A percentile compares a stretch with the other conserved stretches of the same genome.
phyloP scores from a whole-genome alignment of 2,797 vertebrate species.

The Sorex maritimensis region DNA sequence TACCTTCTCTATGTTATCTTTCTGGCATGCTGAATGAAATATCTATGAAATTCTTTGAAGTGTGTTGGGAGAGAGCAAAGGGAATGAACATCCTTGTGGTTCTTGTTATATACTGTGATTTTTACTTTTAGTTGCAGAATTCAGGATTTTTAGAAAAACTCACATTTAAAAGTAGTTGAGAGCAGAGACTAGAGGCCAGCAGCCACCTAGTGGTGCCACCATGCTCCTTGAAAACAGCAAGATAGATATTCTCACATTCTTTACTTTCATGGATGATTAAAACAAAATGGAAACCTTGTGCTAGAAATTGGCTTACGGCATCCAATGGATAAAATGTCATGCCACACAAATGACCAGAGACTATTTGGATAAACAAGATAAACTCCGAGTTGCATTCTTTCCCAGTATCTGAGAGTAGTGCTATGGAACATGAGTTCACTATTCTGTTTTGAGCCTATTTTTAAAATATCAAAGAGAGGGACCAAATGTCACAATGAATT shows the following conservation, averaged over 20 bases:
- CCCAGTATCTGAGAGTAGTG: slow-evolving; percentile 64
- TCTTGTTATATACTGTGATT: background rate
- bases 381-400: slow-evolving; percentile 73
- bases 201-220: slow-evolving; percentile 58
- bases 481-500: slow-evolving; percentile 81
- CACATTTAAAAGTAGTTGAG: slow-evolving; percentile 1
- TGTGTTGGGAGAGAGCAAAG: background rate
- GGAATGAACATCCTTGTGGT: slow-evolving; percentile 5
- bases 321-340: slow-evolving; percentile 63
- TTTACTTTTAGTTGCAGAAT: slow-evolving; percentile 64
- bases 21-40: background rate
- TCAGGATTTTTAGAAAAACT: slow-evolving; percentile 51
- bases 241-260: slow-evolving; percentile 48
- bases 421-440: slow-evolving; percentile 71
- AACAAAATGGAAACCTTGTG: slow-evolving; percentile 64
- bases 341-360: slow-evolving; percentile 77
- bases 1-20: too few species aligned
- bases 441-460: slow-evolving; percentile 75
- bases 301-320: slow-evolving; percentile 66
- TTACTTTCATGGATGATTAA: slow-evolving; percentile 63
- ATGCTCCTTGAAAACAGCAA: slow-evolving; percentile 66
- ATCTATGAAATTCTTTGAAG: slow-evolving; percentile 23
- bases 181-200: slow-evolving; percentile 50
- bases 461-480: slow-evolving; percentile 79
- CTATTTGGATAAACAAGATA: slow-evolving; percentile 74